Conservation (phyloP, 2,113 vertebrate species). For the Corythoichthys haematopterus region DNA sequence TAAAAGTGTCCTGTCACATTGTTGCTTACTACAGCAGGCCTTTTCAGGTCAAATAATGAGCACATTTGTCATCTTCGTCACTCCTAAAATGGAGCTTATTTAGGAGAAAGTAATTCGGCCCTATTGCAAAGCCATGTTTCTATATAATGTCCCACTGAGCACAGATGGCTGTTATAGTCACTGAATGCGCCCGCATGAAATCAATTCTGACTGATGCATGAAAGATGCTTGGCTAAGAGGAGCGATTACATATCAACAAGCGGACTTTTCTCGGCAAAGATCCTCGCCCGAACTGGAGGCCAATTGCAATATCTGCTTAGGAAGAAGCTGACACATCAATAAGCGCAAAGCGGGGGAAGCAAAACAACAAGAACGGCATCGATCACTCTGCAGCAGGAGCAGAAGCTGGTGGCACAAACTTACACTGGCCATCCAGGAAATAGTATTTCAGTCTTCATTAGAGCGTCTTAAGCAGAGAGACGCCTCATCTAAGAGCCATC, state of each 20-base stretch:
- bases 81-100: background rate
- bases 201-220: conserved; percentile 33
- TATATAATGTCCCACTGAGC: background rate
- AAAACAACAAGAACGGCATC: conserved; percentile 60
- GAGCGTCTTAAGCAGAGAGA: conserved; percentile 59
- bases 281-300: conserved; percentile 47
- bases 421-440: conserved; percentile 64
- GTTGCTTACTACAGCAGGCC: background rate
- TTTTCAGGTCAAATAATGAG: background rate
- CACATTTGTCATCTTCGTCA: background rate
- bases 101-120: background rate
- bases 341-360: conserved; percentile 57
- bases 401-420: conserved; percentile 55
- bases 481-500: conserved; percentile 66
- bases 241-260: conserved; percentile 50
- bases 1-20: background rate
- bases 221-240: conserved; percentile 14
- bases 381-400: conserved; percentile 63
- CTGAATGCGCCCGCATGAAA: conserved; percentile 12
- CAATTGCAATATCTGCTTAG: conserved; percentile 66
- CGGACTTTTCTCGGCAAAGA: conserved; percentile 40
- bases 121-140: conserved; percentile 1
- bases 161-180: background rate
- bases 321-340: conserved; percentile 67
- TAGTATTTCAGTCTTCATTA: conserved; percentile 75